Evolutionary conservation across 30 jellyfish, hydroid and myxozoan species (phyloP).

Genomic region (Sanderia malayensis): DNA sequence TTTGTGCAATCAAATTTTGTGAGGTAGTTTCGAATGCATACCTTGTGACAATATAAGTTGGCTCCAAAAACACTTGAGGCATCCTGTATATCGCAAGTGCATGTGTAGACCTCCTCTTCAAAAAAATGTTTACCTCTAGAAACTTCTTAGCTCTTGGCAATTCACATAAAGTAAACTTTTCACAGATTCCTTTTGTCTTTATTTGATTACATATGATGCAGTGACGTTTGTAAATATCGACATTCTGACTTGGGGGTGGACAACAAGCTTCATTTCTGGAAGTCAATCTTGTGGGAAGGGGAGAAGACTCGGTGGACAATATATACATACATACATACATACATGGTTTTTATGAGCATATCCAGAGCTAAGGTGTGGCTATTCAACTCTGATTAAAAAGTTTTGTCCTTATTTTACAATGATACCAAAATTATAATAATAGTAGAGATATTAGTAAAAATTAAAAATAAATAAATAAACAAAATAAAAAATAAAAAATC

Average conservation of each 20-base stretch:
- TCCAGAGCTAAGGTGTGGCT: no score
- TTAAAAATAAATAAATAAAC: no score
- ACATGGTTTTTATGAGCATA: no score
- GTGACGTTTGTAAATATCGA: slow-evolving; percentile 2
- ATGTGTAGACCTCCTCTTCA: slow-evolving; percentile 2
- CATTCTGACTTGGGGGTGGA: slow-evolving; percentile 1
- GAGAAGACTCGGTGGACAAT: background rate
- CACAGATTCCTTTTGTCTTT: slow-evolving; percentile 1
- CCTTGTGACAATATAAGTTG: background rate
- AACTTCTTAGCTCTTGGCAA: slow-evolving; percentile 8
- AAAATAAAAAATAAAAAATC: no score
- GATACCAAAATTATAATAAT: no score
- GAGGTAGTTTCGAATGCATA: slow-evolving; percentile 1
- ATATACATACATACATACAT: no score
- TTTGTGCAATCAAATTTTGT: slow-evolving; percentile 11
- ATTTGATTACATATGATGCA: slow-evolving; percentile 3
- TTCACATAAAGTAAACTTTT: slow-evolving; percentile 4
- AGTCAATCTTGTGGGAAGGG: background rate
- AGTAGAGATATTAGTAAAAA: no score
- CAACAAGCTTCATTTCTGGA: background rate
- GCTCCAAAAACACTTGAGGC: background rate
- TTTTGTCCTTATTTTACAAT: no score
- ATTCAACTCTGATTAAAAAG: no score
- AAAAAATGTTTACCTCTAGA: slow-evolving; percentile 9
- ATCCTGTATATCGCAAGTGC: background rate